phyloP scores from a whole-genome alignment of 1,140 invertebrate genomes.

The Bombus sylvicola region DNA sequence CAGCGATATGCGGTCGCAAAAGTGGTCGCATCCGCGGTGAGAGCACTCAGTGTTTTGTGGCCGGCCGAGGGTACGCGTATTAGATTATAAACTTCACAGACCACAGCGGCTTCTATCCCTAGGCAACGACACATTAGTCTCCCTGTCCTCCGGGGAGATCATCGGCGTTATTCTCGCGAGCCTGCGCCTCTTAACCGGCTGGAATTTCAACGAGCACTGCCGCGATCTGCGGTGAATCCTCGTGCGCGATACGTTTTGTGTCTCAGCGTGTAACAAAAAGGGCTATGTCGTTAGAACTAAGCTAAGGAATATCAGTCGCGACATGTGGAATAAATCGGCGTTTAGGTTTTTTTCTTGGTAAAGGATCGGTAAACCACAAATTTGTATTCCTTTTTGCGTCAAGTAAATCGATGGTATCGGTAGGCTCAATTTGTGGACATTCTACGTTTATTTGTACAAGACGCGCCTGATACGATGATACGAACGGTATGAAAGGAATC shows the following conservation, averaged over 20 bases:
- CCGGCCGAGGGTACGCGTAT: conserved; percentile 73
- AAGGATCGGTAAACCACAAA: conserved; percentile 13
- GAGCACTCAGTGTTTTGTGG: conserved; percentile 79
- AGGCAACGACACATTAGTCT: conserved; percentile 75
- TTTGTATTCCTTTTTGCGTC: conserved; percentile 18
- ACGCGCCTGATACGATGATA: not conserved
- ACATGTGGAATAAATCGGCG: not conserved
- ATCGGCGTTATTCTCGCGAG: conserved; percentile 43
- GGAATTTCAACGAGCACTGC: conserved; percentile 63
- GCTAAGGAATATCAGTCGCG: not conserved
- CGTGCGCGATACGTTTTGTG: not conserved
- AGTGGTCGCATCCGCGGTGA: conserved; percentile 76
- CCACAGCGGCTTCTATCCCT: conserved; percentile 70
- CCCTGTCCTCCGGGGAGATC: conserved; percentile 68
- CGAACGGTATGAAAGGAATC: conserved; percentile 7
- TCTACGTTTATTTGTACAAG: not conserved
- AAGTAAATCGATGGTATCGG: not conserved
- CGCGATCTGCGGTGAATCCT: not conserved
- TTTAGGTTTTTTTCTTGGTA: not conserved
- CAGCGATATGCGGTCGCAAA: conserved; percentile 75
- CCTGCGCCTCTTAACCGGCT: conserved; percentile 56
- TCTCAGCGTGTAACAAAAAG: not conserved
- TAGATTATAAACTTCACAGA: conserved; percentile 82
- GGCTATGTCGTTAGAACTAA: not conserved
- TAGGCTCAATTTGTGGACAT: not conserved